phyloP scores from a whole-genome alignment of 2,888 invertebrate genomes.

The Pocota personata region DNA sequence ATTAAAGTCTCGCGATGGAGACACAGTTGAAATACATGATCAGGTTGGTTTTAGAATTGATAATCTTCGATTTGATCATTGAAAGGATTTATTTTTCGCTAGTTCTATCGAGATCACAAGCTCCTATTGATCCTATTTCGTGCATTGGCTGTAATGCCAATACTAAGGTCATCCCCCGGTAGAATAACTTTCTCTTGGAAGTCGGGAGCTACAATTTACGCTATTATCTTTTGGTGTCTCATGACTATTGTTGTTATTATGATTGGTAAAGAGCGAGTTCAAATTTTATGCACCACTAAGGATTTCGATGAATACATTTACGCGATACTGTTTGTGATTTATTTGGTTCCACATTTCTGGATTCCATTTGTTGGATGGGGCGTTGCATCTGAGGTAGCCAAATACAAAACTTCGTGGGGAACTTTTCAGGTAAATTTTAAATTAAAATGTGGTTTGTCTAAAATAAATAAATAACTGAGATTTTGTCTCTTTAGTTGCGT shows the following conservation, averaged over 20 bases:
- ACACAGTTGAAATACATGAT: constrained; percentile 86
- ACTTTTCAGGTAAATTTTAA: constrained; percentile 85
- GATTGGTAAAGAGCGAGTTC: constrained; percentile 86
- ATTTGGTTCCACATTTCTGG: constrained; percentile 88
- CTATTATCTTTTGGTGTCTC: constrained; percentile 86
- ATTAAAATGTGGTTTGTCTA: background rate
- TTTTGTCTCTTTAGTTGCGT: constrained; percentile 82
- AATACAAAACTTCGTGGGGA: constrained; percentile 88
- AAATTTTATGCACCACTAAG: constrained; percentile 85
- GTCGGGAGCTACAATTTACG: constrained; percentile 86
- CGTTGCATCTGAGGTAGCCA: constrained; percentile 87
- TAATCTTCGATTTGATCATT: background rate
- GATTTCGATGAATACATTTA: constrained; percentile 89
- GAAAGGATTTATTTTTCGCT: background rate
- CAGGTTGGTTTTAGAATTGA: constrained; percentile 68
- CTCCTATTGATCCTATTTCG: constrained; percentile 86
- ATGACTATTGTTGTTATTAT: constrained; percentile 85
- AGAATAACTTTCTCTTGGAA: constrained; percentile 86
- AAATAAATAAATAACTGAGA: background rate
- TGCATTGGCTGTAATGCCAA: constrained; percentile 87
- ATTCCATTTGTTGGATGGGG: constrained; percentile 88
- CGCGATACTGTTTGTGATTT: constrained; percentile 87
- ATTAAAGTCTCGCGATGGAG: constrained; percentile 85
- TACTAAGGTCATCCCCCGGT: constrained; percentile 84
- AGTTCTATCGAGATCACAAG: constrained; percentile 88